Conservation (phyloP, 2,888 invertebrate species). For the Thymelicus lineola region DNA sequence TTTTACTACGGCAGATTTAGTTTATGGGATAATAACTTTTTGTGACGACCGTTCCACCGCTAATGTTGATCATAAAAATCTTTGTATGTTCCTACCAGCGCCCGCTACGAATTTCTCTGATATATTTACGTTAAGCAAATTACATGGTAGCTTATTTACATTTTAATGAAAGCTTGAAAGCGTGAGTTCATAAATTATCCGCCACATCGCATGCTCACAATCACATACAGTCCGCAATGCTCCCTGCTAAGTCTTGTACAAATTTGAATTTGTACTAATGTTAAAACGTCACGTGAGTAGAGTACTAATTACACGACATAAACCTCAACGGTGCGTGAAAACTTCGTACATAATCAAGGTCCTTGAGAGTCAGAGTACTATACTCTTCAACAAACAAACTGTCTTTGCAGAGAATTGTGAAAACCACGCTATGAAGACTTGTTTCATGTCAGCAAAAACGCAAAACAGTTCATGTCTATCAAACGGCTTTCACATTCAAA, state of each 20-base stretch:
- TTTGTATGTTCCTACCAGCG: slow-evolving; percentile 49
- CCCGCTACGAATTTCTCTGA: slow-evolving; percentile 49
- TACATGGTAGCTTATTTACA: slow-evolving; percentile 72
- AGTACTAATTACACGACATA: slow-evolving; percentile 53
- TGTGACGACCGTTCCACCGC: slow-evolving; percentile 28
- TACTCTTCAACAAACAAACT: not conserved
- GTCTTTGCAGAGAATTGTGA: not conserved
- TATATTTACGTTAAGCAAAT: slow-evolving; percentile 59
- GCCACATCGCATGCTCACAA: slow-evolving; percentile 55
- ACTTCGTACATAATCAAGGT: slow-evolving; percentile 19
- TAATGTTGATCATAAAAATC: slow-evolving; percentile 67
- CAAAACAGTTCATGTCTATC: slow-evolving; percentile 42
- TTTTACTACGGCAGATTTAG: slow-evolving; percentile 30
- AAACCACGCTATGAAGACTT: not conserved
- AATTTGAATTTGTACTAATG: slow-evolving; percentile 40
- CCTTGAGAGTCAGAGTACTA: not conserved
- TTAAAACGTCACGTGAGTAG: slow-evolving; percentile 51
- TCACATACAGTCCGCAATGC: slow-evolving; percentile 51
- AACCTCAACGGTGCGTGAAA: slow-evolving; percentile 33
- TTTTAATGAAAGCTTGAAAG: slow-evolving; percentile 66
- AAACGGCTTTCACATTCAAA: slow-evolving; percentile 49
- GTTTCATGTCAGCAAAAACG: slow-evolving; percentile 7
- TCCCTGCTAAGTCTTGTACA: slow-evolving; percentile 46
- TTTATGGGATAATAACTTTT: slow-evolving; percentile 32
- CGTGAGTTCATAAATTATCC: slow-evolving; percentile 63